Evolutionary conservation across 1,140 invertebrate genomes (phyloP).

Genomic region (Dreissena polymorpha): DNA sequence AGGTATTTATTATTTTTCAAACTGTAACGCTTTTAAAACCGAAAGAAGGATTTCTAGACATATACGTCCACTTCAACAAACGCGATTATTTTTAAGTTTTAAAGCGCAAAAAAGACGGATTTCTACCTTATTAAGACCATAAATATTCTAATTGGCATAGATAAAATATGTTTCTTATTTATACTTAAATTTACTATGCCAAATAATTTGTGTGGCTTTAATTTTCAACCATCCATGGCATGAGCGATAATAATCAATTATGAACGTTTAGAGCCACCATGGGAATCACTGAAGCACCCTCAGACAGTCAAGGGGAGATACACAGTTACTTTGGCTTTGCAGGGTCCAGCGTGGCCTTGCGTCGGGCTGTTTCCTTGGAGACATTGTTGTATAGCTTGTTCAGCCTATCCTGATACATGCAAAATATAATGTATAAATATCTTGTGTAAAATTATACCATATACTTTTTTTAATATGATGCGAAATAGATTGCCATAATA

Average conservation of each 20-base stretch:
- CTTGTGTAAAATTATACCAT: not conserved
- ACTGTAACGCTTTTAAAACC: no score
- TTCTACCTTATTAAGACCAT: no score
- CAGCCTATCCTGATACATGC: constrained; percentile 85
- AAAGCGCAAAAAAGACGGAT: no score
- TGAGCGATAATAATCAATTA: not conserved
- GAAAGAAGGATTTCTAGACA: no score
- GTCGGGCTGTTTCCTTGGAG: constrained; percentile 88
- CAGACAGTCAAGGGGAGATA: not conserved
- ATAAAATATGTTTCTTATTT: no score
- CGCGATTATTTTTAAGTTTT: no score
- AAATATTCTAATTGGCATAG: no score
- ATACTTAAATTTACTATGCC: no score
- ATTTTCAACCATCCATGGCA: no score
- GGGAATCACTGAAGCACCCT: not conserved
- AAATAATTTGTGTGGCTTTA: no score
- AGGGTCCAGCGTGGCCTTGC: constrained; percentile 84
- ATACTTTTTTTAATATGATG: not conserved
- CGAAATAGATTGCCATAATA: not conserved
- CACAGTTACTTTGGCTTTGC: constrained; percentile 13
- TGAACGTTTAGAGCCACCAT: not conserved
- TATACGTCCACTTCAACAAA: no score
- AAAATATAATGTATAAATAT: constrained; percentile 52
- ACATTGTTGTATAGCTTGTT: constrained; percentile 91
- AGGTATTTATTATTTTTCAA: no score